Percentiles rank a stretch among this genome's conserved stretches.
phyloP scores from a whole-genome alignment of 1,140 invertebrate species.

The Cydia splendana region DNA sequence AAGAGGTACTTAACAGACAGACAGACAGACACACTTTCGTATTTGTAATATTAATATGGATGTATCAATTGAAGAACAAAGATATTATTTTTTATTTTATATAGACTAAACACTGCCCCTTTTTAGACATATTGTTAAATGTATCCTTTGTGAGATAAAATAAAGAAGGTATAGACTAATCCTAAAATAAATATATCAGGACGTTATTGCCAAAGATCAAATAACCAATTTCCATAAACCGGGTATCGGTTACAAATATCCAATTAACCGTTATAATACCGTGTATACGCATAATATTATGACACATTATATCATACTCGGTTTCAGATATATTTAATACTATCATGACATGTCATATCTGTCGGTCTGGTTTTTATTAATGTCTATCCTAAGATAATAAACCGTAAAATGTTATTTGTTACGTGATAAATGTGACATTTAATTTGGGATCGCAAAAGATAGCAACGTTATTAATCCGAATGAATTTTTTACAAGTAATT shows the following conservation, averaged over 20 bases:
- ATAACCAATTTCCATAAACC: not conserved
- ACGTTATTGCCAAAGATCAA: not conserved
- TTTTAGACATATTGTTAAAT: too few relatives aligned
- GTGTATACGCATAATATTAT: not conserved
- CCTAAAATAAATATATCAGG: not conserved
- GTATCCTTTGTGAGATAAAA: too few relatives aligned
- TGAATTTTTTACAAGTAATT: too few relatives aligned
- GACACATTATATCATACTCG: not conserved
- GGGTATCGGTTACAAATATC: not conserved
- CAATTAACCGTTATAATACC: not conserved
- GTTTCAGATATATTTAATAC: not conserved
- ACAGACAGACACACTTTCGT: too few relatives aligned
- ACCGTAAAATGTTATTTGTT: not conserved
- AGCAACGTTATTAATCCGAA: too few relatives aligned
- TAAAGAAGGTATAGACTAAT: too few relatives aligned
- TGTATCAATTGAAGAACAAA: too few relatives aligned
- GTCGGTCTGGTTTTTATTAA: not conserved
- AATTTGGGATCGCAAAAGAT: too few relatives aligned
- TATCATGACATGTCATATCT: not conserved
- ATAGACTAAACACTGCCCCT: too few relatives aligned
- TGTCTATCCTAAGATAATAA: not conserved
- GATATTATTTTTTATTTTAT: too few relatives aligned
- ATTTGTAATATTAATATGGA: too few relatives aligned
- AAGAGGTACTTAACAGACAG: too few relatives aligned
- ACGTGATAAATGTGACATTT: not conserved